phyloP scores from a whole-genome alignment of 2,797 vertebrate species.

The Luscinia luscinia region DNA sequence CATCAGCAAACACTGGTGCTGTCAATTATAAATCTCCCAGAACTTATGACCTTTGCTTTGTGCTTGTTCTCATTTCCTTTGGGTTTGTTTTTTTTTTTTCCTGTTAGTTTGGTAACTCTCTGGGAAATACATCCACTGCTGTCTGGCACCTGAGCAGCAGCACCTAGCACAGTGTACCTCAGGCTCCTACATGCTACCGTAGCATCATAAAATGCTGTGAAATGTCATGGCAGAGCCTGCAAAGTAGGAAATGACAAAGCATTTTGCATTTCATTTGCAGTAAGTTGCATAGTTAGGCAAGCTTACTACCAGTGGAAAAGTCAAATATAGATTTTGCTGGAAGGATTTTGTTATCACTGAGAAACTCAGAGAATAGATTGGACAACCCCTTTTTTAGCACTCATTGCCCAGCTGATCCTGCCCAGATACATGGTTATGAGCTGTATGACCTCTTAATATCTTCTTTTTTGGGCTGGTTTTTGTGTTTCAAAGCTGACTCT shows the following conservation, averaged over 20 bases:
- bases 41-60: not conserved
- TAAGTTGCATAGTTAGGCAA: not conserved
- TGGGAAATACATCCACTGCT: not conserved
- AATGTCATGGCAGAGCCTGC: not conserved
- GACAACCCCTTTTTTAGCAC: not conserved
- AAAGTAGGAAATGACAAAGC: not conserved
- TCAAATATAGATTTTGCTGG: not conserved
- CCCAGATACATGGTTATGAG: not conserved
- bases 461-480: not conserved
- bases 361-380: not conserved
- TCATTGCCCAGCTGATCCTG: not conserved
- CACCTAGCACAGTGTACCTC: not conserved
- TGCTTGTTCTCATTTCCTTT: conserved; percentile 34
- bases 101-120: not conserved
- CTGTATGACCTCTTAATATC: not conserved
- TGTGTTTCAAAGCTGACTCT: not conserved
- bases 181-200: not conserved
- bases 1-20: not conserved
- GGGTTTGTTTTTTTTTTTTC: not conserved
- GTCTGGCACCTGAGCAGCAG: not conserved
- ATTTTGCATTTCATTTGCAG: not conserved
- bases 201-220: not conserved
- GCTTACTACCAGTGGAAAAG: not conserved
- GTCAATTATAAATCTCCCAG: not conserved
- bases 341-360: not conserved